These are phyloP conservation scores for Actenoides hombroni DNA, from an alignment of 2,113 vertebrate genomes.

Conservation along the genomic window DNA sequence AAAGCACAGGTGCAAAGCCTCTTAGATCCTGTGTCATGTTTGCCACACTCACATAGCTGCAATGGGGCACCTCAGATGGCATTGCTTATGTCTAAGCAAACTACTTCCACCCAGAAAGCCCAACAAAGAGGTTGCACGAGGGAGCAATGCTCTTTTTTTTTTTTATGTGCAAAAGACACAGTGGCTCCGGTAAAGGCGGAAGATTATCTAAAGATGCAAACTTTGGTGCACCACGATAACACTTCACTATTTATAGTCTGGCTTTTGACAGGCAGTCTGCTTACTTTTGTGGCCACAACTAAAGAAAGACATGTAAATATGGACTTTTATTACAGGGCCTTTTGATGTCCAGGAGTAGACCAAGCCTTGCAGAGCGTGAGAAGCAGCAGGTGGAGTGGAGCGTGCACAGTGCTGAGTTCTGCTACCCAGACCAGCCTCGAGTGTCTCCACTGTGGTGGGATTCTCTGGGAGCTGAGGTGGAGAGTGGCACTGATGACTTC, in stretches of 20 bases:
- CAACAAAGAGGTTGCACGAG: not conserved
- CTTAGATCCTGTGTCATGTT: not conserved
- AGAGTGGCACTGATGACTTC: not conserved
- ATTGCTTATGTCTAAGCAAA: not conserved
- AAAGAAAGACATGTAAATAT: not conserved
- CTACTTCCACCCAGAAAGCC: slow-evolving; percentile 3
- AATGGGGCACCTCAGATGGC: not conserved
- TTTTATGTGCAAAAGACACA: not conserved
- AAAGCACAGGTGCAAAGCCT: not conserved
- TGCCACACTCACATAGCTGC: accelerated
- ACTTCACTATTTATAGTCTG: not conserved
- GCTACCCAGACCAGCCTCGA: no score
- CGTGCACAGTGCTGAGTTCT: not conserved
- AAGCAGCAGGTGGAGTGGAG: not conserved
- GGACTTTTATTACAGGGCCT: not conserved
- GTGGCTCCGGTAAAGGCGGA: not conserved
- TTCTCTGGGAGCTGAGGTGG: not conserved
- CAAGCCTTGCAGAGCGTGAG: not conserved
- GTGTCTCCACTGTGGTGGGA: not conserved
- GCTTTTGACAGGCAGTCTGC: not conserved
- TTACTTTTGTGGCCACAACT: not conserved
- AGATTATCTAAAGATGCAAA: not conserved
- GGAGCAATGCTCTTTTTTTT: not conserved
- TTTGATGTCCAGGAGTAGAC: not conserved
- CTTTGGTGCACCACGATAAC: not conserved